Conservation (phyloP, 2,797 vertebrate species). For the Lepidocolaptes lacrymiger region DNA sequence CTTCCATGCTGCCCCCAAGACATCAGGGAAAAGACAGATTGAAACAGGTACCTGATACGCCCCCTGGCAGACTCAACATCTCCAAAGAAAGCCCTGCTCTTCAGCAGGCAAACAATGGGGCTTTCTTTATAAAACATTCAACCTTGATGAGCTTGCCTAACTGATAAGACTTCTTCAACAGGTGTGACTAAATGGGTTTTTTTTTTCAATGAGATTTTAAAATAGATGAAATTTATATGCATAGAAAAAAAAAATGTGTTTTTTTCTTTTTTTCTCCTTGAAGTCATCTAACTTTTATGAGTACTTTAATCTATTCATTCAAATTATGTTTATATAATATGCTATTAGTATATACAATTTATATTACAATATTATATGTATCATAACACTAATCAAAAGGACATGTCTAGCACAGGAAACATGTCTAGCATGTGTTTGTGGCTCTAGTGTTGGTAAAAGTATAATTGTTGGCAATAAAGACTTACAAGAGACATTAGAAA, state of each 20-base stretch:
- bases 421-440: not conserved
- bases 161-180: not conserved
- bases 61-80: not conserved
- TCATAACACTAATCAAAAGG: not conserved
- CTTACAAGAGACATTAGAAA: not conserved
- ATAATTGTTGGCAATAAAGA: not conserved
- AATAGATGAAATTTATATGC: not conserved
- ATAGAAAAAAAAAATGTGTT: not conserved
- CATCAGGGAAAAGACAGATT: not conserved
- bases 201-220: not conserved
- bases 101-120: not conserved
- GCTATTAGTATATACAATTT: not conserved
- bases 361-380: not conserved
- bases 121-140: not conserved
- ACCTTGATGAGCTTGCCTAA: not conserved
- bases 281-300: not conserved
- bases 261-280: not conserved
- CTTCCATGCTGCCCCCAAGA: not conserved
- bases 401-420: not conserved
- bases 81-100: not conserved
- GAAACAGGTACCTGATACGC: not conserved
- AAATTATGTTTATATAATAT: not conserved
- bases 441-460: not conserved
- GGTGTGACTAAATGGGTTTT: rapidly evolving
- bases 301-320: not conserved